Conservation (phyloP, 1,140 invertebrate species). For the Propsilocerus akamusi region DNA sequence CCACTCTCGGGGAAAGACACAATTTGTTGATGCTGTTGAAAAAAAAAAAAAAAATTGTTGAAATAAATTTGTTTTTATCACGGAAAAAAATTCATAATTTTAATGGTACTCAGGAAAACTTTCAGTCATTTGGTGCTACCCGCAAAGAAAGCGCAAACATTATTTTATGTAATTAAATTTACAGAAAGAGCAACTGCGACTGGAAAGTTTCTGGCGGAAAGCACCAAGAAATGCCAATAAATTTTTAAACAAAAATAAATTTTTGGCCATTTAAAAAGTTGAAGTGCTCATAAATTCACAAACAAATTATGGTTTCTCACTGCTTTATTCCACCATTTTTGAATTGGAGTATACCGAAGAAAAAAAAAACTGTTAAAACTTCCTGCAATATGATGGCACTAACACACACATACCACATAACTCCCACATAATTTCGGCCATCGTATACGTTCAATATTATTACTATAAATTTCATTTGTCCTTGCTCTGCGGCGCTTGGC, state of each 20-base stretch:
- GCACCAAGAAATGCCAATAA: too few species aligned
- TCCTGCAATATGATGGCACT: too few species aligned
- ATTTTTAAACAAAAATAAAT: too few species aligned
- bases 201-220: not conserved
- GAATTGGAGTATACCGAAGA: too few species aligned
- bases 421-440: too few species aligned
- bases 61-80: conserved; percentile 1
- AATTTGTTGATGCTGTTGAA: conserved; percentile 26
- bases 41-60: not conserved
- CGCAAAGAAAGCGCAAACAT: not conserved
- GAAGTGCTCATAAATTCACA: not conserved
- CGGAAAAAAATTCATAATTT: not conserved
- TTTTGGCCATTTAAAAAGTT: too few species aligned
- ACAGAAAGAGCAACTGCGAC: not conserved
- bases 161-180: not conserved
- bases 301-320: not conserved
- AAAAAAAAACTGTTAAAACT: too few species aligned
- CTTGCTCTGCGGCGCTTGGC: too few species aligned
- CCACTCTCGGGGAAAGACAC: conserved; percentile 49
- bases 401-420: too few species aligned
- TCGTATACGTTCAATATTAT: too few species aligned
- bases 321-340: not conserved
- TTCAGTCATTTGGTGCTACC: not conserved
- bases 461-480: too few species aligned
- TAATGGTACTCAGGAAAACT: not conserved